phyloP scores from a whole-genome alignment of 1,140 invertebrate genomes.

The Penaeus chinensis region DNA sequence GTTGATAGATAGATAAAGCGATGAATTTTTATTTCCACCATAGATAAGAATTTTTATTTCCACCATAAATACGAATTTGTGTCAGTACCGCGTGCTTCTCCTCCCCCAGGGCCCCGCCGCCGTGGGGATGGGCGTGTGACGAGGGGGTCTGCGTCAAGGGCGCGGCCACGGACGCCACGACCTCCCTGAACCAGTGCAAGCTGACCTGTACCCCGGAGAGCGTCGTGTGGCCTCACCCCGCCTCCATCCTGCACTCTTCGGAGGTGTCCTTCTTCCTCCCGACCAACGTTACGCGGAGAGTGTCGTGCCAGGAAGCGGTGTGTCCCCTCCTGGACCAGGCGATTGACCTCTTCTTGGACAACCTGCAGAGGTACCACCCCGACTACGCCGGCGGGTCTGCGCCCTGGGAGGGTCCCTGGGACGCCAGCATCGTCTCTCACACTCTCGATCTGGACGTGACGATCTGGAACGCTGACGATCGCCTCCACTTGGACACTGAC shows the following conservation, averaged over 20 bases:
- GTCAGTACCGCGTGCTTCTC: background rate
- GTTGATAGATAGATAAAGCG: background rate
- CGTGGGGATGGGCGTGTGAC: conserved; percentile 43
- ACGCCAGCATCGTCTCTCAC: conserved; percentile 13
- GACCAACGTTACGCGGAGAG: background rate
- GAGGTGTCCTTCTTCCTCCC: conserved; percentile 37
- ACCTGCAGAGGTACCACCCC: conserved; percentile 40
- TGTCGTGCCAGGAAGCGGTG: conserved; percentile 7
- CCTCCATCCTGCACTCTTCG: conserved; percentile 65
- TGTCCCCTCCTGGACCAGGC: conserved; percentile 28
- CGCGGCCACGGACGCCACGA: background rate
- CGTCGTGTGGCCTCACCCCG: conserved; percentile 80
- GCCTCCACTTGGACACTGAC: conserved; percentile 50
- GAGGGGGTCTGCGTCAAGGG: conserved; percentile 23
- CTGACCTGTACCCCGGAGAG: conserved; percentile 68
- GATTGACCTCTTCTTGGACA: conserved; percentile 27
- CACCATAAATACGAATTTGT: background rate
- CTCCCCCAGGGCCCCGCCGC: conserved; percentile 33
- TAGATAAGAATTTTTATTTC: background rate
- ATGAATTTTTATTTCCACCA: background rate
- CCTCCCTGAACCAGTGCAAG: conserved; percentile 63
- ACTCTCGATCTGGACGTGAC: conserved; percentile 17
- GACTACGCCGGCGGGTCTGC: conserved; percentile 1
- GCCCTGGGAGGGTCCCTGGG: conserved; percentile 15
- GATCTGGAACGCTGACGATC: background rate